Evolutionary conservation across 2,888 invertebrate species (phyloP), one percentile per base, ranked within the genome.

Genomic region (Lithophane ornitopus): DNA sequence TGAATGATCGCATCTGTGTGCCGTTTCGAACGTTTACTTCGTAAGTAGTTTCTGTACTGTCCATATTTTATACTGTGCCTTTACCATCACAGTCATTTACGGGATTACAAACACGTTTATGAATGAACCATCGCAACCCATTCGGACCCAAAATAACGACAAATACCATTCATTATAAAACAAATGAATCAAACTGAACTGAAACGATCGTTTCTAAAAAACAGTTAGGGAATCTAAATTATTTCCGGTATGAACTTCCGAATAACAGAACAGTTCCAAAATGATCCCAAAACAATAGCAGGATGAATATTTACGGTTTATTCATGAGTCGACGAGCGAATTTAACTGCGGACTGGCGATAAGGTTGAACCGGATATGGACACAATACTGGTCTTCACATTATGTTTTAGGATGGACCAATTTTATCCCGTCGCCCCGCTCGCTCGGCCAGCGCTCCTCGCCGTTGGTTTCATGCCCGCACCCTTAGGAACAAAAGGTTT

Each of bases 291-390:
- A 74, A 80, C 78, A 88, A 76, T 66, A 66, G 72, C 68, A 6
- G 61, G 41, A 78, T 70, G 49, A 86, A 88, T 77, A 80, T 85
- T 80, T 82, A 84, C 74, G 52, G 76, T 79, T 78, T 81, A 87
- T 87, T 85, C 80, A 85, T 69, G 74, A 78, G 56, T 63, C 68
- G 68, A 67, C 71, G 70, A 81, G 61, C 62, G 81, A 79, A 76
- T 81, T 80, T 75, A 82, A 75, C 87, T 85, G 88, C 65, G 58
- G 68, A 70, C 76, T 26, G 44, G 46, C 59, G 89, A 88, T 88
- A 89, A 79, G 77, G 71, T 59, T 59, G 67, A 41, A 76, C 78
- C 75, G 76, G 80, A 80, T 80, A 77, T 70, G 65, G 70, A 62
- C 72, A 84, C 80, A 88, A 85, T 81, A 77, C 80, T 76, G 76